Base-by-base conservation (phyloP, 2,888 invertebrate species). In the Silvanus unidentatus region DNA sequence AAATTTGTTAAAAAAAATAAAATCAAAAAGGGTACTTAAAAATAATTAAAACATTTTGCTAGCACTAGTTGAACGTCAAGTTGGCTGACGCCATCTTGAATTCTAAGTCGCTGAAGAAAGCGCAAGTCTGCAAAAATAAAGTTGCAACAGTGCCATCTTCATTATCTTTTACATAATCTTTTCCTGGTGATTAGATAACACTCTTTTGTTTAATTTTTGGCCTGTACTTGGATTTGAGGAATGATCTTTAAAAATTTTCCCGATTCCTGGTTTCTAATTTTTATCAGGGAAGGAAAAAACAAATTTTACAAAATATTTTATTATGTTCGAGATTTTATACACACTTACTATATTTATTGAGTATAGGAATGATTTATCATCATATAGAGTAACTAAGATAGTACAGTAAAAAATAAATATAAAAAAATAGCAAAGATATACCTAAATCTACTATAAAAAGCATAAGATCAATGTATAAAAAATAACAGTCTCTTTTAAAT, bases 71-170 rank as follows among this genome's bases (percentile, higher is more conserved):
- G 53, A 60, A 64, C 63, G 60, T 68, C 69, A 69, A 69, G 66
- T 63, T 69, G 65, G 66, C 67, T 60, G 55, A 56, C 60, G 70
- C 69, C 70, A 70, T 70, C 63, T 70, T 70, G 68, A 62, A 68
- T 65, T 60, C 51, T 56, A 48, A 3, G 22, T n/a, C n/a, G n/a
- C n/a, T n/a, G n/a, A n/a, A n/a, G n/a, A n/a, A n/a, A n/a, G n/a
- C n/a, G n/a, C n/a, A n/a, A n/a, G n/a, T n/a, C n/a, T n/a, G n/a
- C n/a, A n/a, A n/a, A n/a, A n/a, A n/a, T n/a, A n/a, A n/a, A n/a
- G n/a, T n/a, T n/a, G n/a, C n/a, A n/a, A n/a, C n/a, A n/a, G n/a
- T n/a, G n/a, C n/a, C n/a, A n/a, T n/a, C n/a, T n/a, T n/a, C n/a
- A n/a, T n/a, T n/a, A n/a, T n/a, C n/a, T n/a, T n/a, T n/a, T n/a